A percentile compares a stretch with the other conserved stretches of the same genome.
These are phyloP conservation scores for Stenchaetothrips biformis DNA, from an alignment of 2,888 invertebrate genomes.

Conservation along the genomic window DNA sequence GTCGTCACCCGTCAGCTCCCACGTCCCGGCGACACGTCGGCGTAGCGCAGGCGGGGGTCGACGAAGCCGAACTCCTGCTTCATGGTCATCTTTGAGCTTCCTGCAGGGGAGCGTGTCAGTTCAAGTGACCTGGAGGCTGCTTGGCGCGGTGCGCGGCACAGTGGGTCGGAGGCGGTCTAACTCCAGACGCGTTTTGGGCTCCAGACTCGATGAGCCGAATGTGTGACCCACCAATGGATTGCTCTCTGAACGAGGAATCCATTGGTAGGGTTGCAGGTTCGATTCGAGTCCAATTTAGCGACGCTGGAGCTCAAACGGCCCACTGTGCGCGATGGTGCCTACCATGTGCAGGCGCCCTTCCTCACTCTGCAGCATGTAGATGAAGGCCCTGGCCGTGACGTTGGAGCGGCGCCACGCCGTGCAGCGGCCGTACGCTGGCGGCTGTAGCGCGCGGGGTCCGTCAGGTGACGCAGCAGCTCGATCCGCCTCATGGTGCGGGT, in stretches of 20 bases:
- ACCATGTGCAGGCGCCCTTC: slow-evolving; percentile 11
- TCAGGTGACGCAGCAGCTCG: slow-evolving; percentile 64
- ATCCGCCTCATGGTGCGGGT: background rate
- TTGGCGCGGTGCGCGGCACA: too few relatives aligned
- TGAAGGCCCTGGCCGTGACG: background rate
- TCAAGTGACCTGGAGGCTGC: too few relatives aligned
- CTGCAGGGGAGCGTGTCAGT: slow-evolving; percentile 45
- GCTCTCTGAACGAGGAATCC: too few relatives aligned
- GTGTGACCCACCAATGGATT: too few relatives aligned
- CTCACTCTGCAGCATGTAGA: background rate
- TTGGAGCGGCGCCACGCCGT: slow-evolving; percentile 35
- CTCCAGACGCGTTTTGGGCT: too few relatives aligned
- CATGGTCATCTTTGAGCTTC: slow-evolving; percentile 78
- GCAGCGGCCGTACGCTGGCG: slow-evolving; percentile 60
- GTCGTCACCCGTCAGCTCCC: slow-evolving; percentile 59
- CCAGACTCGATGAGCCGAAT: too few relatives aligned
- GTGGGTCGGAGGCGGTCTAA: too few relatives aligned
- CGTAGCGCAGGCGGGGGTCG: slow-evolving; percentile 66
- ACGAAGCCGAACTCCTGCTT: slow-evolving; percentile 74
- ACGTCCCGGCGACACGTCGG: slow-evolving; percentile 56
- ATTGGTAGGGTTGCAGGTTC: too few relatives aligned
- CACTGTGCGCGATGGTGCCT: too few relatives aligned
- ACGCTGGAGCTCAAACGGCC: too few relatives aligned
- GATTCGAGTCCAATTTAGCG: too few relatives aligned
- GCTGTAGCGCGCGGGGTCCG: slow-evolving; percentile 72